Evolutionary conservation across 2,113 vertebrate species (phyloP).

Genomic region (Bos taurus): ARS-UCD2.0 NC_037354.1:10437501-10438000

Average conservation of each 20-base stretch:
- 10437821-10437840: background rate
- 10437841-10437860: background rate
- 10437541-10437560: background rate
- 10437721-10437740: background rate
- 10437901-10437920: background rate
- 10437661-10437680: background rate
- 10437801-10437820: background rate
- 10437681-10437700: background rate
- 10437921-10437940: background rate
- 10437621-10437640: background rate
- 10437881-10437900: background rate
- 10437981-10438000: background rate
- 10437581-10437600: background rate
- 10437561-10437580: background rate
- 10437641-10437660: background rate
- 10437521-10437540: background rate
- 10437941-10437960: background rate
- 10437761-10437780: background rate
- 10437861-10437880: background rate
- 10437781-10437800: background rate
- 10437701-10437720: background rate
- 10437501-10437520: background rate
- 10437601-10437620: background rate
- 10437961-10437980: background rate
- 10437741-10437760: background rate